phyloP scores from a whole-genome alignment of 92 coral and sea anemone species.

The Epizoanthus scotinus region DNA sequence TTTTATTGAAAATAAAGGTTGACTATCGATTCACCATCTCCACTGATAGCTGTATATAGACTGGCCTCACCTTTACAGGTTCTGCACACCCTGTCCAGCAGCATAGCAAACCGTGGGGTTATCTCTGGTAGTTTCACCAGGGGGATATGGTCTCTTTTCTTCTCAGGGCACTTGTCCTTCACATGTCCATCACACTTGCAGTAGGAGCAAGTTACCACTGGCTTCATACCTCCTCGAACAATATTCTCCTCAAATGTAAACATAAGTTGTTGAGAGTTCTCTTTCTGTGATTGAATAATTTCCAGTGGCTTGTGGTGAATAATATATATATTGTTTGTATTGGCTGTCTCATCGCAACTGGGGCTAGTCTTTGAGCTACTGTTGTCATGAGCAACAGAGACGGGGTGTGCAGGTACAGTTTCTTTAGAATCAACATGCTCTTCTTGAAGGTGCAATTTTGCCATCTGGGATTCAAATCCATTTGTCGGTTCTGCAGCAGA shows the following conservation, averaged over 20 bases:
- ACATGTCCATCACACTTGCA: constrained; percentile 81
- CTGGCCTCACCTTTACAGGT: constrained; percentile 54
- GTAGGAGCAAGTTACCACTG: constrained; percentile 64
- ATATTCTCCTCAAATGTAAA: constrained; percentile 50
- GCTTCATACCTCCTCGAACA: constrained; percentile 58
- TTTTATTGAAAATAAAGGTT: too few species aligned
- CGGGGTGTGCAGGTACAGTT: not conserved
- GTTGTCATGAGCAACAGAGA: not conserved
- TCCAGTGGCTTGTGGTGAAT: constrained; percentile 17
- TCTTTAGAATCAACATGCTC: constrained; percentile 33
- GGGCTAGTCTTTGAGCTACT: not conserved
- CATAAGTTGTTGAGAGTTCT: not conserved
- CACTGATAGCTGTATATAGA: not conserved
- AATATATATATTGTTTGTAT: not conserved
- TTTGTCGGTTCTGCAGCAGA: not conserved
- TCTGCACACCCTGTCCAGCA: constrained; percentile 60
- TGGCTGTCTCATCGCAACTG: not conserved
- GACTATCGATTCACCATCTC: too few species aligned
- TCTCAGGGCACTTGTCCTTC: constrained; percentile 64
- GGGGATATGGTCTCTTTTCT: constrained; percentile 47
- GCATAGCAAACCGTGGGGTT: constrained; percentile 4
- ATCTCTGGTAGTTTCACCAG: constrained; percentile 56
- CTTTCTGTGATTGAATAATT: not conserved
- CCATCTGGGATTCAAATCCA: constrained; percentile 15
- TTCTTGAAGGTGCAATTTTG: not conserved